Conservation (phyloP, 2,888 invertebrate genomes). For the Emmelina monodactyla region DNA sequence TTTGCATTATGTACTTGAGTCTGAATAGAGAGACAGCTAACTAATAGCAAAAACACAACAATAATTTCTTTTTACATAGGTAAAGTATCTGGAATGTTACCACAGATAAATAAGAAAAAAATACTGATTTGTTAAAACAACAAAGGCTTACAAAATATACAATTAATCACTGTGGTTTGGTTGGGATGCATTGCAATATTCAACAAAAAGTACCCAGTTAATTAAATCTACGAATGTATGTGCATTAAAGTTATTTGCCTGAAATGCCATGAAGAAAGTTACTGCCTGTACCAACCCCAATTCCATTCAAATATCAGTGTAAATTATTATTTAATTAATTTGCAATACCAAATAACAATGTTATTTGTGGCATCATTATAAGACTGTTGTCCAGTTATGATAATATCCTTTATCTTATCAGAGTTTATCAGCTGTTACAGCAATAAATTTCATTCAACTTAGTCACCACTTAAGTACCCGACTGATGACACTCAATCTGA, state of each 20-base stretch:
- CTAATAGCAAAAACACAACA: slow-evolving; percentile 14
- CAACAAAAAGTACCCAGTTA: slow-evolving; percentile 18
- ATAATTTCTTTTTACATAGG: slow-evolving; percentile 20
- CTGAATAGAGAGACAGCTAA: slow-evolving; percentile 38
- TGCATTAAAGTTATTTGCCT: slow-evolving; percentile 21
- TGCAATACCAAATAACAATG: too few species aligned
- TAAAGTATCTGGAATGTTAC: slow-evolving; percentile 62
- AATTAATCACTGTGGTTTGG: slow-evolving; percentile 32
- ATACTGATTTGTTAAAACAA: slow-evolving; percentile 61
- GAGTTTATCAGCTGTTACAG: too few species aligned
- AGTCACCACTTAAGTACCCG: too few species aligned
- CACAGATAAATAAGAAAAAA: slow-evolving; percentile 61
- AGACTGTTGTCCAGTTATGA: too few species aligned
- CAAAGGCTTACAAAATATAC: slow-evolving; percentile 51
- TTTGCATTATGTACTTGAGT: too few species aligned
- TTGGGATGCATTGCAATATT: slow-evolving; percentile 43
- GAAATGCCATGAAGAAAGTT: slow-evolving; percentile 22
- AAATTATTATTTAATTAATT: background rate
- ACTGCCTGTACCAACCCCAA: slow-evolving; percentile 40
- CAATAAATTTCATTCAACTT: too few species aligned
- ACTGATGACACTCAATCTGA: too few species aligned
- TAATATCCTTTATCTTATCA: too few species aligned
- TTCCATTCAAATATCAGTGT: slow-evolving; percentile 11
- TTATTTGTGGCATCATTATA: too few species aligned
- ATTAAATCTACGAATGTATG: too few species aligned